Evolutionary conservation across 2,113 vertebrate genomes (phyloP).

Genomic region (Malurus alboscapulatus): DNA sequence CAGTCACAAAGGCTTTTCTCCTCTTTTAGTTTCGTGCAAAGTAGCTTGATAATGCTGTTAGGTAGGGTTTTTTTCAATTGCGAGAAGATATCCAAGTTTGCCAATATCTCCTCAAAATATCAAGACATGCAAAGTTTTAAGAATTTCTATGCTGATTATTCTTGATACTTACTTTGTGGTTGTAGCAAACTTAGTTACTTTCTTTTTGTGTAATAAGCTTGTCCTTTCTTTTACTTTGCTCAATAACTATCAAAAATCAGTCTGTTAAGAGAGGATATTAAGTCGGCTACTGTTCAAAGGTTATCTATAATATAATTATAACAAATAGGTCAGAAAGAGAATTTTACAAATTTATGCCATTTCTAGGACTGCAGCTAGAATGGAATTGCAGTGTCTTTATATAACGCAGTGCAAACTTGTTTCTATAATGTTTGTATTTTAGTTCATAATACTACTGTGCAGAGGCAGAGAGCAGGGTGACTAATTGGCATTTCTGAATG

Average conservation of each 20-base stretch:
- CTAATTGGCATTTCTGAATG: background rate
- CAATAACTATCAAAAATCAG: background rate
- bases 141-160: background rate
- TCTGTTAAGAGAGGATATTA: background rate
- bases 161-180: background rate
- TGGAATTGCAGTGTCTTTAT: background rate
- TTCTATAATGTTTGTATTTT: background rate
- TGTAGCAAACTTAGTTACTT: background rate
- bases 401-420: background rate
- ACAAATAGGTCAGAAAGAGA: background rate
- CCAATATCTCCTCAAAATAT: background rate
- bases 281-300: background rate
- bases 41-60: background rate
- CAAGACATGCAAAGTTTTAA: background rate
- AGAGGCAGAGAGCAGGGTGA: background rate
- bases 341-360: background rate
- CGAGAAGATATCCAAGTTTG: background rate
- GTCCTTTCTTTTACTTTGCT: background rate
- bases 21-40: background rate
- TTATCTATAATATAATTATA: background rate
- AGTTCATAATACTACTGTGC: background rate
- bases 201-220: background rate
- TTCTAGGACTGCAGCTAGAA: background rate
- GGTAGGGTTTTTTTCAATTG: background rate
- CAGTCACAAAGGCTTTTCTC: background rate